Conservation (phyloP, 2,888 invertebrate species). For the Agrochola litura region DNA sequence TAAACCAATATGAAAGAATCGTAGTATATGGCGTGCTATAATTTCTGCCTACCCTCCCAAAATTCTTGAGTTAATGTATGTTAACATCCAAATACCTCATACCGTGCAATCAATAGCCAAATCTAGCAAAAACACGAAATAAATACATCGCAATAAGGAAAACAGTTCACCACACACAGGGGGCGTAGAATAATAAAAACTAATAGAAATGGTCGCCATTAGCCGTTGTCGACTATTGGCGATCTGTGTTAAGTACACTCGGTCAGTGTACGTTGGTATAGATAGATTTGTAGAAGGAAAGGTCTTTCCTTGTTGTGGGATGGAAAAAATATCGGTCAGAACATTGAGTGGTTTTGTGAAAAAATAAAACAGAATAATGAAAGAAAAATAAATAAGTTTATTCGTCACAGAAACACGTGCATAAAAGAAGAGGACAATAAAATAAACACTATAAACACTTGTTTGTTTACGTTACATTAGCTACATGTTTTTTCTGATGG, state of each 20-base stretch:
- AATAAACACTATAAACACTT: not conserved
- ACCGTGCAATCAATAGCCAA: slow-evolving; percentile 42
- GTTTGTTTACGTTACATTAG: not conserved
- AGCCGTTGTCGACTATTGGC: slow-evolving; percentile 67
- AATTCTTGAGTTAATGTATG: too few species aligned
- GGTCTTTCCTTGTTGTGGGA: not conserved
- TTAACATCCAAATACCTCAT: not conserved
- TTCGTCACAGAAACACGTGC: too few species aligned
- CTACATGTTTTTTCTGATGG: too few species aligned
- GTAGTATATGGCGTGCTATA: not conserved
- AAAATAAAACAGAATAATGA: not conserved
- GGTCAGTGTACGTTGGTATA: slow-evolving; percentile 13
- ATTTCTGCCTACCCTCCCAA: not conserved
- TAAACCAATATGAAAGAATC: not conserved
- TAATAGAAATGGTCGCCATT: slow-evolving; percentile 71
- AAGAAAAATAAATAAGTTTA: too few species aligned
- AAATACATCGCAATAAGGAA: slow-evolving; percentile 56
- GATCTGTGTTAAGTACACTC: slow-evolving; percentile 56
- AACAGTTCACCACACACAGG: slow-evolving; percentile 43
- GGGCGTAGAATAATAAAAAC: slow-evolving; percentile 70
- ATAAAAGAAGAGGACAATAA: too few species aligned
- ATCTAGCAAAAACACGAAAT: slow-evolving; percentile 54
- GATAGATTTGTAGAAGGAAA: slow-evolving; percentile 34
- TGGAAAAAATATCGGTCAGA: not conserved
- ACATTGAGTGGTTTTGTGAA: not conserved